Conservation (phyloP, 2,888 invertebrate species). For the Phlogophora meticulosa region DNA sequence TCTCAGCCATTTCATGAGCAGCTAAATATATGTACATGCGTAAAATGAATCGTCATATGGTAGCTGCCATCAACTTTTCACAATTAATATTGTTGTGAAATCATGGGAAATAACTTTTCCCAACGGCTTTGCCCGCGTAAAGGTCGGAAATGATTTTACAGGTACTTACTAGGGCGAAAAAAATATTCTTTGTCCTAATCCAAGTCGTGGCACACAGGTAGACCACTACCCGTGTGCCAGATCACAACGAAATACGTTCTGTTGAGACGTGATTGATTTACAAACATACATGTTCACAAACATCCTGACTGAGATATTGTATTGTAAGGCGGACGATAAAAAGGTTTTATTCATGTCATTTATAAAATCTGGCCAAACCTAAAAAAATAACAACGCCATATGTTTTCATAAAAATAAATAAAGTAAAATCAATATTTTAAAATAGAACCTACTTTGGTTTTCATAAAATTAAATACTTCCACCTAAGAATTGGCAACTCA, state of each 20-base stretch:
- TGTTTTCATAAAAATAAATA: background rate
- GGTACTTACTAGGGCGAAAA: too few species aligned
- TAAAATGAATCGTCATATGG: background rate
- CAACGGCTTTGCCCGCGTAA: too few species aligned
- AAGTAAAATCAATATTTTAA: background rate
- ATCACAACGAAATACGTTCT: too few species aligned
- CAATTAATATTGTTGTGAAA: background rate
- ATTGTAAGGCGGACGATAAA: too few species aligned
- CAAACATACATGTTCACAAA: too few species aligned
- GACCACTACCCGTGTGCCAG: too few species aligned
- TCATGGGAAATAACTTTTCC: background rate
- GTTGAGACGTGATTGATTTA: too few species aligned
- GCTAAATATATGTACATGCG: background rate
- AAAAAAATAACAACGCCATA: background rate
- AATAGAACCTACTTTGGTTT: background rate
- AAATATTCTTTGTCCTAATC: too few species aligned
- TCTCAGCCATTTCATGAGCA: constrained; percentile 3
- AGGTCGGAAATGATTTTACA: too few species aligned
- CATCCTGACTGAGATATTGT: too few species aligned
- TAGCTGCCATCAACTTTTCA: background rate
- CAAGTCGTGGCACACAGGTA: too few species aligned
- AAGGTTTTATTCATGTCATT: background rate
- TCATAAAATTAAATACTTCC: background rate
- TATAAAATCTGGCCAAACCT: background rate
- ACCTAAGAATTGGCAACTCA: constrained; percentile 31